Evolutionary conservation across 2,113 vertebrate species (phyloP).

Genomic region (Noctilio leporinus): DNA sequence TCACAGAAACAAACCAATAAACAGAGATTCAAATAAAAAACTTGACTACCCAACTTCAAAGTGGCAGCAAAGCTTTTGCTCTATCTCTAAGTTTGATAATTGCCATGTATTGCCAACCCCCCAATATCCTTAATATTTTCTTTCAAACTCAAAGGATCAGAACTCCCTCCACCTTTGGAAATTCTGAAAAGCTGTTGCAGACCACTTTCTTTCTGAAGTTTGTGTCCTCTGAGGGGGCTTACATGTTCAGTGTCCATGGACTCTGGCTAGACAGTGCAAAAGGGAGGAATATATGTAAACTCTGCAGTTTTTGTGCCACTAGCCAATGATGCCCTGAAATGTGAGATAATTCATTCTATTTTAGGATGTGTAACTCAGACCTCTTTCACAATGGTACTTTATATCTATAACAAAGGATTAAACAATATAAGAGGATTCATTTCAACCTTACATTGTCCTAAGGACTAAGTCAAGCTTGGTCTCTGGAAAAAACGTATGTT

Average conservation of each 20-base stretch:
- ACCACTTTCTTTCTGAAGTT: neutral
- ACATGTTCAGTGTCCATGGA: neutral
- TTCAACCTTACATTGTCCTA: neutral
- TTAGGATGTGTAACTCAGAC: neutral
- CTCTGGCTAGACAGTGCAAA: neutral
- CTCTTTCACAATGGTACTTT: neutral
- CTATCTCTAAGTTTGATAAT: too few relatives aligned
- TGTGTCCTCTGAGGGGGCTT: fast-evolving
- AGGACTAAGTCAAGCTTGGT: neutral
- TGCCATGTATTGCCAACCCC: neutral
- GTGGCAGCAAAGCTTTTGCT: neutral
- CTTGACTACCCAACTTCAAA: neutral
- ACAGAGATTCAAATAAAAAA: slow-evolving; percentile 9
- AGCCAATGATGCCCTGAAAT: neutral
- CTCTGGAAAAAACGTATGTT: neutral
- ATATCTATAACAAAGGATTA: neutral
- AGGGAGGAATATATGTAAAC: neutral
- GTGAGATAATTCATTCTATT: neutral
- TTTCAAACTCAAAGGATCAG: neutral
- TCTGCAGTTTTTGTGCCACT: neutral
- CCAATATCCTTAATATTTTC: neutral
- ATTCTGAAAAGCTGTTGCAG: neutral
- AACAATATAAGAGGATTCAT: neutral
- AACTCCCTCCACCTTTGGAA: neutral
- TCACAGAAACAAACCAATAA: neutral